Evolutionary conservation across 1,140 invertebrate genomes (phyloP).

Genomic region (Phthorimaea operculella): DNA sequence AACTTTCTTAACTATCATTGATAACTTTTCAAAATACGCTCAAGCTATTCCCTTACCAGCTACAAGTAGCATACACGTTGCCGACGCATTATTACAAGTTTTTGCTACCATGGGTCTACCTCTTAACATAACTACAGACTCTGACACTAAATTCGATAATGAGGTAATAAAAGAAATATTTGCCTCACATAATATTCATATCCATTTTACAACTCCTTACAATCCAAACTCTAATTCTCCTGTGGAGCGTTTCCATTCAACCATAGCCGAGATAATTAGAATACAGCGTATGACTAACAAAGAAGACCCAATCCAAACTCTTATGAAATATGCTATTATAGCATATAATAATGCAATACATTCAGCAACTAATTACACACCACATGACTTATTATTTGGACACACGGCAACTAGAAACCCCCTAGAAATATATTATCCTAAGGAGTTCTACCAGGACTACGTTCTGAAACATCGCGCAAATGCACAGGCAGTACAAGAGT

Average conservation of each 20-base stretch:
- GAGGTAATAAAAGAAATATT: slow-evolving; percentile 22
- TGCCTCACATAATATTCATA: slow-evolving; percentile 28
- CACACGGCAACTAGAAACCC: slow-evolving; percentile 15
- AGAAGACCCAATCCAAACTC: slow-evolving; percentile 11
- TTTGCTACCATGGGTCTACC: slow-evolving; percentile 3
- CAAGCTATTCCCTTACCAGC: slow-evolving; percentile 7
- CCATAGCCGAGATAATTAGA: slow-evolving; percentile 30
- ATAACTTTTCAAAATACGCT: slow-evolving; percentile 8
- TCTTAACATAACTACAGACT: slow-evolving; percentile 15
- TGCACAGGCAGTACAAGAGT: no score
- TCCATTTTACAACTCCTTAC: slow-evolving; percentile 33
- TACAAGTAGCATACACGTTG: slow-evolving; percentile 6
- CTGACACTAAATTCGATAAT: slow-evolving; percentile 26
- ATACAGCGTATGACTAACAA: slow-evolving; percentile 27
- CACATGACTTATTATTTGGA: slow-evolving; percentile 17
- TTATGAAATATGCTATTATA: slow-evolving; percentile 24
- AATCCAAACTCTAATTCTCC: slow-evolving; percentile 38
- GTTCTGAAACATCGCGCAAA: no score
- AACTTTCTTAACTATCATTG: slow-evolving; percentile 8
- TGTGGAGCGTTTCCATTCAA: slow-evolving; percentile 28
- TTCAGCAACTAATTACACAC: slow-evolving; percentile 18
- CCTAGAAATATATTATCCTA: slow-evolving; percentile 4
- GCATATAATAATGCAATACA: slow-evolving; percentile 23
- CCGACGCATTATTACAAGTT: not conserved
- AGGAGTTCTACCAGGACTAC: slow-evolving; percentile 13